Conservation (phyloP, 2,797 vertebrate genomes). For the Rhynchotus rufescens region DNA sequence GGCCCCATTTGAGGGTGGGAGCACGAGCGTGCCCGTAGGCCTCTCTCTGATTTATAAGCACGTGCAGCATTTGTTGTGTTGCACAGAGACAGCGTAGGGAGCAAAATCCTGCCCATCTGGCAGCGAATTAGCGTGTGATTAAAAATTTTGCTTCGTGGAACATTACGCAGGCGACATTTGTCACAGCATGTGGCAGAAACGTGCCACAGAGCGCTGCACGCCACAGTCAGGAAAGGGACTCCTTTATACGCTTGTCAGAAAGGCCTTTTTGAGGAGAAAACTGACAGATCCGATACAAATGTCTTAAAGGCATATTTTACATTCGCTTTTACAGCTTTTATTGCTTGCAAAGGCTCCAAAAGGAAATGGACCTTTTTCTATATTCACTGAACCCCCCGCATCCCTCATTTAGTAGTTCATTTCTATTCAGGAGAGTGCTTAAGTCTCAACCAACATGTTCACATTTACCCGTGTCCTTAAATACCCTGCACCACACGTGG, state of each 20-base stretch:
- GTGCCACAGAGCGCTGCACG: neutral
- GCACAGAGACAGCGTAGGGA: constrained; percentile 23
- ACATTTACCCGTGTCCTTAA: neutral
- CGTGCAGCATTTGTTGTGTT: neutral
- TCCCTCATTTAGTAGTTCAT: neutral
- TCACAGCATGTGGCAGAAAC: neutral
- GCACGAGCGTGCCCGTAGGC: neutral
- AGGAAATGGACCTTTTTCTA: neutral
- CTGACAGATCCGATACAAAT: neutral
- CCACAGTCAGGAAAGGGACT: neutral
- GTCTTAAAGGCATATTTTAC: neutral
- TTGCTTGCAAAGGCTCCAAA: neutral
- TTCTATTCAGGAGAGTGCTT: neutral
- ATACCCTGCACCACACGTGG: neutral
- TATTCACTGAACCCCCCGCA: neutral
- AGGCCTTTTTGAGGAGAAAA: neutral
- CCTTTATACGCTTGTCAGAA: neutral
- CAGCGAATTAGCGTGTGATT: constrained; percentile 25
- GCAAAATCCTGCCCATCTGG: constrained; percentile 52
- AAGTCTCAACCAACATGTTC: neutral
- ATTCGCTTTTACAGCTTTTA: neutral
- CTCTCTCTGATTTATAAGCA: neutral
- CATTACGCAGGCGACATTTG: constrained; percentile 18
- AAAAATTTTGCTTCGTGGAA: constrained; percentile 12
- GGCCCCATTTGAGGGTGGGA: neutral